Conservation (phyloP, 1,140 invertebrate genomes). For the Cydia fagiglandana region DNA sequence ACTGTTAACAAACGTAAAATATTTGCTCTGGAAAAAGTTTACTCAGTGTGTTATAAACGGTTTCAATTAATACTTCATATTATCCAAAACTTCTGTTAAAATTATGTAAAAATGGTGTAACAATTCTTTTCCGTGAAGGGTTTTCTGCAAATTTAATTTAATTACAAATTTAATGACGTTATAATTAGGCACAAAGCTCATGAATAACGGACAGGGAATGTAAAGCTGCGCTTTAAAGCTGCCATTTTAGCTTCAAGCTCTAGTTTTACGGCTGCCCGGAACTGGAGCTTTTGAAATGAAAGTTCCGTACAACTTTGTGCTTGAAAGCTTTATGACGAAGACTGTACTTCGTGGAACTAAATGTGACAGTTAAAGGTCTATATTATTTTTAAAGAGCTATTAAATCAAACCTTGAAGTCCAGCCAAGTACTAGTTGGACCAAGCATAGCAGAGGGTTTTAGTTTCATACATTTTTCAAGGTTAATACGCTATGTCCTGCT, state of each 20-base stretch:
- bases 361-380: neutral
- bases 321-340: conserved; percentile 15
- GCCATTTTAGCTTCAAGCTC: conserved; percentile 8
- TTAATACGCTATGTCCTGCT: no score
- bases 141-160: neutral
- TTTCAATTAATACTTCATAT: no score
- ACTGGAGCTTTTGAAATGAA: conserved; percentile 12
- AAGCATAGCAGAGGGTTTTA: no score
- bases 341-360: neutral
- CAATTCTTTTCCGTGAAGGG: neutral
- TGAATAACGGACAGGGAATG: conserved; percentile 5
- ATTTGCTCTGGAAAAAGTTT: no score
- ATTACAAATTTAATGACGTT: neutral
- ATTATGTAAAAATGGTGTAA: no score
- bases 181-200: neutral
- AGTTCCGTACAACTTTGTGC: neutral
- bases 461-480: no score
- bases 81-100: neutral
- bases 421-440: no score
- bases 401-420: neutral
- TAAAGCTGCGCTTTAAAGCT: neutral
- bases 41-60: no score
- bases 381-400: neutral
- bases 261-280: conserved; percentile 1
- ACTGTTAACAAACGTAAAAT: no score